Evolutionary conservation across 2,113 vertebrate genomes (phyloP).

Genomic region (Rhadina sibilatrix): DNA sequence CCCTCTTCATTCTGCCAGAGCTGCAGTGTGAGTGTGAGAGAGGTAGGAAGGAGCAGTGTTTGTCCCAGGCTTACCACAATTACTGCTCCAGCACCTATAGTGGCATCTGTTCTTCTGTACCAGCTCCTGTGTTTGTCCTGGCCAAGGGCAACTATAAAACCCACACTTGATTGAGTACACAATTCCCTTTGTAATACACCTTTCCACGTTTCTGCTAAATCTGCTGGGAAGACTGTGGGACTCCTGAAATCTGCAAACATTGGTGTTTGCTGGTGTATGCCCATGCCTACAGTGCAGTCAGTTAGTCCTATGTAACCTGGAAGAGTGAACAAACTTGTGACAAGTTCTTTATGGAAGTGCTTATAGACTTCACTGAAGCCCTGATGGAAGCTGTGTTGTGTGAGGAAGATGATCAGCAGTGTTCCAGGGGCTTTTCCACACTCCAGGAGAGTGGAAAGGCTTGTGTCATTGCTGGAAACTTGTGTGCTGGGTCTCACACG

Average conservation of each 20-base stretch:
- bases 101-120: not conserved
- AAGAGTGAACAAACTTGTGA: not conserved
- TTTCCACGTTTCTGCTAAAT: not conserved
- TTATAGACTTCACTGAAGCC: not conserved
- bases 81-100: not conserved
- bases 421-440: not conserved
- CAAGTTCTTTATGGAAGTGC: not conserved
- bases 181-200: not conserved
- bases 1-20: not conserved
- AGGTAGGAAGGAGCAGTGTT: not conserved
- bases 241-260: not conserved
- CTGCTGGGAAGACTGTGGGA: not conserved
- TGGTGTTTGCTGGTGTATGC: not conserved
- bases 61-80: not conserved
- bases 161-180: not conserved
- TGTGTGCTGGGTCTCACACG: fast-evolving
- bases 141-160: not conserved
- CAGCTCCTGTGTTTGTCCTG: not conserved
- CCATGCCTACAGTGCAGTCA: not conserved
- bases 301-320: not conserved
- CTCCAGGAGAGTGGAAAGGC: not conserved
- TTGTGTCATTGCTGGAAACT: not conserved
- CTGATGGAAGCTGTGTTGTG: not conserved
- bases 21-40: not conserved
- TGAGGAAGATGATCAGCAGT: not conserved